phyloP scores from a whole-genome alignment of 2,888 invertebrate genomes.

The Baronia brevicornis region DNA sequence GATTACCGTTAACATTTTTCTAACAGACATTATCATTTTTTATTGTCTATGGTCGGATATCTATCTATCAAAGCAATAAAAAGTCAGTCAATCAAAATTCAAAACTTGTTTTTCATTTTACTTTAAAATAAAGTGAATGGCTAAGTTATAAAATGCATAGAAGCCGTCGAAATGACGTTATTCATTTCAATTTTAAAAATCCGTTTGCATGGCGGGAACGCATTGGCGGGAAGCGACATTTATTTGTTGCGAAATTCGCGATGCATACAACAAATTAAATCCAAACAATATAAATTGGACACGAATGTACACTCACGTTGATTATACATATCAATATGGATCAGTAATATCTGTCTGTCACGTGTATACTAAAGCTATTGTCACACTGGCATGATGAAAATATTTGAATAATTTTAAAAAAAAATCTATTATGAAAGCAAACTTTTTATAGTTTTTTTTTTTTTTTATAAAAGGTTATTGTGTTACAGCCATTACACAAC shows the following conservation, averaged over 20 bases:
- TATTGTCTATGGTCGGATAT: no score
- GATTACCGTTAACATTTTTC: no score
- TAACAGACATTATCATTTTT: no score
- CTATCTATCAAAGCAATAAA: no score
- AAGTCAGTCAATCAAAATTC: no score
- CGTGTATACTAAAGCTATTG: no score
- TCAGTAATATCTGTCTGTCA: no score
- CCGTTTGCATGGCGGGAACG: constrained; percentile 23
- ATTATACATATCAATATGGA: constrained; percentile 1
- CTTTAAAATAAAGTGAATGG: background rate
- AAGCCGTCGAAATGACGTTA: constrained; percentile 32
- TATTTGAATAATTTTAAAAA: background rate
- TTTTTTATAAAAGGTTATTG: background rate
- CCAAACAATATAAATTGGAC: constrained; percentile 64
- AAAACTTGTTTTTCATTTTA: background rate
- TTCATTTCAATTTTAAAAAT: constrained; percentile 32
- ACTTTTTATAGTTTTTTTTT: background rate
- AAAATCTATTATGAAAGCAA: background rate
- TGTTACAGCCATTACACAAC: no score
- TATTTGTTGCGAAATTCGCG: constrained; percentile 48
- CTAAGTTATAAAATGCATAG: constrained; percentile 27
- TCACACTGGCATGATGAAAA: no score
- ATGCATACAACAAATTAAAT: constrained; percentile 61
- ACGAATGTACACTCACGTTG: constrained; percentile 59
- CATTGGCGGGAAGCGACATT: constrained; percentile 30